phyloP scores from a whole-genome alignment of 2,113 vertebrate genomes.

The Alethe diademata region DNA sequence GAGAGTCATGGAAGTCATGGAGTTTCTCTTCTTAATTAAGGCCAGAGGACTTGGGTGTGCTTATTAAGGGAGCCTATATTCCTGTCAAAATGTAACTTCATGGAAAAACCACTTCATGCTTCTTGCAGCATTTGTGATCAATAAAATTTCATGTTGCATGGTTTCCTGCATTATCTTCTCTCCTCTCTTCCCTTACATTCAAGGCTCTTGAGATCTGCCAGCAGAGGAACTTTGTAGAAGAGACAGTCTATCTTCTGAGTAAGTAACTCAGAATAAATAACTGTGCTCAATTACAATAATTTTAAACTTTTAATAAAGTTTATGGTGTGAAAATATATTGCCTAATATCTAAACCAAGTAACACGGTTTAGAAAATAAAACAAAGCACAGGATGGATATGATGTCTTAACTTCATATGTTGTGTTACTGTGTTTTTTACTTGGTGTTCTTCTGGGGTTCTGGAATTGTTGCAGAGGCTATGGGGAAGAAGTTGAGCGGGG shows the following conservation, averaged over 20 bases:
- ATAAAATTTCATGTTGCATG: neutral
- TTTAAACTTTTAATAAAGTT: neutral
- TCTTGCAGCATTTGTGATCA: neutral
- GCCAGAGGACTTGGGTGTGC: neutral
- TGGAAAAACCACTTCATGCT: neutral
- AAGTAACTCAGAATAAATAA: constrained; percentile 63
- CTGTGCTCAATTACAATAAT: neutral
- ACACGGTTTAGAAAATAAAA: neutral
- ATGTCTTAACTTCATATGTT: neutral
- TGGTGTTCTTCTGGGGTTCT: neutral
- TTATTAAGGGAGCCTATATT: neutral
- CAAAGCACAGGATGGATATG: neutral
- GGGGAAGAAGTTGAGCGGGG: accelerated
- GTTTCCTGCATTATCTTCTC: constrained; percentile 6
- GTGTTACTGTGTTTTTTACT: neutral
- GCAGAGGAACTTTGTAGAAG: constrained; percentile 96
- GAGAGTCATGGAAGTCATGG: neutral
- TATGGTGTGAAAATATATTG: neutral
- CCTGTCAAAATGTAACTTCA: neutral
- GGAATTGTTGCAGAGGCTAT: neutral
- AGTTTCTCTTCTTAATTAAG: neutral
- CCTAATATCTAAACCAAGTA: neutral
- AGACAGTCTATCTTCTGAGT: constrained; percentile 97
- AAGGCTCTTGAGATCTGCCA: constrained; percentile 98
- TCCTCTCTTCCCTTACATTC: neutral